phyloP scores from a whole-genome alignment of 2,113 vertebrate genomes.

The Larimichthys crocea region DNA sequence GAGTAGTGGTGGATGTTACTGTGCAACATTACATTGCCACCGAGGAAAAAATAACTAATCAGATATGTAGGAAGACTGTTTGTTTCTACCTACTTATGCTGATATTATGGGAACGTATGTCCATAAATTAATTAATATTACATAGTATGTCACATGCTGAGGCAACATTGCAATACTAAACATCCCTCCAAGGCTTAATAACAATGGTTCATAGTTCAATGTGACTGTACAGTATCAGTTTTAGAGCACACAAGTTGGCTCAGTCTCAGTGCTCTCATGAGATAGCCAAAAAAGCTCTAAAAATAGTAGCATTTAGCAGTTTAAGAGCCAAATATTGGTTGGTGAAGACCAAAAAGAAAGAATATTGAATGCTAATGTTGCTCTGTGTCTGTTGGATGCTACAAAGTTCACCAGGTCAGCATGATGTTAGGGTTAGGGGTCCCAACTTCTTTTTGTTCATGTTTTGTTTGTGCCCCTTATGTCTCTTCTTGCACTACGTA shows the following conservation, averaged over 20 bases:
- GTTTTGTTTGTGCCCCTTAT: too few species aligned
- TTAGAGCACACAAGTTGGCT: neutral
- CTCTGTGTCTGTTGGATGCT: neutral
- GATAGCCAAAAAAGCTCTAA: neutral
- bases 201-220: neutral
- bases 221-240: neutral
- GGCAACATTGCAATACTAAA: constrained; percentile 21
- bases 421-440: neutral
- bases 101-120: constrained; percentile 28
- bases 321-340: neutral
- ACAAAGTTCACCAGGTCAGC: neutral
- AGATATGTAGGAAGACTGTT: constrained; percentile 19
- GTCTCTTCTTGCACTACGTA: too few species aligned
- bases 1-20: constrained; percentile 41
- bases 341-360: constrained; percentile 11
- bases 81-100: constrained; percentile 35
- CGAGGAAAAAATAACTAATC: constrained; percentile 41
- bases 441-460: too few species aligned
- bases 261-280: neutral
- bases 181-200: constrained; percentile 9
- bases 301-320: neutral
- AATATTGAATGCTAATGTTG: neutral
- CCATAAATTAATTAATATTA: constrained; percentile 33
- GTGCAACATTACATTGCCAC: constrained; percentile 18
- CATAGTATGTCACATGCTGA: constrained; percentile 7